A percentile compares a stretch with the other conserved stretches of the same genome.
phyloP scores from a whole-genome alignment of 2,888 invertebrate genomes.

The Neoitamus cyanurus region DNA sequence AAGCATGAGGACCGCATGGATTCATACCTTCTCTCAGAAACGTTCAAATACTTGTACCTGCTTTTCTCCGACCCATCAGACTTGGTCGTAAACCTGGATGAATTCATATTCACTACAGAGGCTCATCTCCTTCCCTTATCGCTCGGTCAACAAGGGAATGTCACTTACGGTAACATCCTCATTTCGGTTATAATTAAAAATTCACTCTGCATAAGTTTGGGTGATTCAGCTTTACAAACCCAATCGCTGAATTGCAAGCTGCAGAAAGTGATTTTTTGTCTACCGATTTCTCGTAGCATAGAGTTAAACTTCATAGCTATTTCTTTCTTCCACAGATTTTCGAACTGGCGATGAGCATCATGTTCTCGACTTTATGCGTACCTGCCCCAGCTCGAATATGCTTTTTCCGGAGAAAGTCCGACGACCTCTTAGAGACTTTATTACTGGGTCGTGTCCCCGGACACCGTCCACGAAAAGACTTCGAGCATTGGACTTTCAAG shows the following conservation, averaged over 20 bases:
- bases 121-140: conserved; percentile 94
- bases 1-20: conserved; percentile 97
- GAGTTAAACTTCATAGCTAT: neutral
- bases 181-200: neutral
- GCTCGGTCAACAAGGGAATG: conserved; percentile 75
- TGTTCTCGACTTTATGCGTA: conserved; percentile 70
- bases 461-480: conserved; percentile 72
- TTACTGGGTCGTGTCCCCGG: conserved; percentile 82
- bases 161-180: conserved; percentile 64
- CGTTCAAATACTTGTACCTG: conserved; percentile 96
- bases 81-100: conserved; percentile 82
- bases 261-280: too few species aligned
- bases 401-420: conserved; percentile 86
- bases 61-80: conserved; percentile 91
- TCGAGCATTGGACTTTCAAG: conserved; percentile 78
- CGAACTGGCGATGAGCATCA: conserved; percentile 69
- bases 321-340: conserved; percentile 62
- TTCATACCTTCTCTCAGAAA: conserved; percentile 97
- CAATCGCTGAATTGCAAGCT: too few species aligned
- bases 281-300: neutral
- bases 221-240: neutral
- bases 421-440: conserved; percentile 84
- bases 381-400: conserved; percentile 87
- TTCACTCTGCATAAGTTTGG: neutral
- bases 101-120: conserved; percentile 92